Percentiles rank a stretch among this genome's conserved stretches.
Conservation (phyloP, 2,113 vertebrate species). For the Myodes glareolus region DNA sequence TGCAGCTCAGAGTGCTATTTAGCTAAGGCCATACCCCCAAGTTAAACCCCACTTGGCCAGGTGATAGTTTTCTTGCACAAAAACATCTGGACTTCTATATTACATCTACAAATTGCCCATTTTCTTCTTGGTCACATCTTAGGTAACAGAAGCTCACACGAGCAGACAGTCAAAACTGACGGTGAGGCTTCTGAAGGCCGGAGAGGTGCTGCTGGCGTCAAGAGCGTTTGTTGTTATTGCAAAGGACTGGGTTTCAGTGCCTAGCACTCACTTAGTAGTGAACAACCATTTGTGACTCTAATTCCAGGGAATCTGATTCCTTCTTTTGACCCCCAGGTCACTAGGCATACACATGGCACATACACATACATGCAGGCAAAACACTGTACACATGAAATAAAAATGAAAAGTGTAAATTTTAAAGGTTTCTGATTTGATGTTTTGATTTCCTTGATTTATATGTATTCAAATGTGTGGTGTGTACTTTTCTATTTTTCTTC, state of each 20-base stretch:
- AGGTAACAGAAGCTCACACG: not conserved
- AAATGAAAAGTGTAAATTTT: not conserved
- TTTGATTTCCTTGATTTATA: not conserved
- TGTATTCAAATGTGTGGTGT: not conserved
- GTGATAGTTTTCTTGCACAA: not conserved
- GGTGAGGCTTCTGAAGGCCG: not conserved
- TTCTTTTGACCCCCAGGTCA: not conserved
- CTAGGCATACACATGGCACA: not conserved
- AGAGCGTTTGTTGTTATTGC: not conserved
- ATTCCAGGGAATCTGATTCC: no score
- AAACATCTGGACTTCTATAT: not conserved
- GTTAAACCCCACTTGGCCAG: not conserved
- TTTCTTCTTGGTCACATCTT: not conserved
- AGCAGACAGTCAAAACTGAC: not conserved
- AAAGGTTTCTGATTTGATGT: not conserved
- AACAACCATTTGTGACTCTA: not conserved
- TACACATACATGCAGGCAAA: not conserved
- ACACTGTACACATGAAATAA: not conserved
- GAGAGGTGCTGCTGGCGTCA: not conserved
- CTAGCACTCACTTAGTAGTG: not conserved
- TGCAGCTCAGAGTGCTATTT: not conserved
- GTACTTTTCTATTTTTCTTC: not conserved
- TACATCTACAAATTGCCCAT: not conserved
- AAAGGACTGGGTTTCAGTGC: not conserved
- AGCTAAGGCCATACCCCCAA: not conserved